phyloP scores from a whole-genome alignment of 2,113 vertebrate species.

The Petroica traversi region DNA sequence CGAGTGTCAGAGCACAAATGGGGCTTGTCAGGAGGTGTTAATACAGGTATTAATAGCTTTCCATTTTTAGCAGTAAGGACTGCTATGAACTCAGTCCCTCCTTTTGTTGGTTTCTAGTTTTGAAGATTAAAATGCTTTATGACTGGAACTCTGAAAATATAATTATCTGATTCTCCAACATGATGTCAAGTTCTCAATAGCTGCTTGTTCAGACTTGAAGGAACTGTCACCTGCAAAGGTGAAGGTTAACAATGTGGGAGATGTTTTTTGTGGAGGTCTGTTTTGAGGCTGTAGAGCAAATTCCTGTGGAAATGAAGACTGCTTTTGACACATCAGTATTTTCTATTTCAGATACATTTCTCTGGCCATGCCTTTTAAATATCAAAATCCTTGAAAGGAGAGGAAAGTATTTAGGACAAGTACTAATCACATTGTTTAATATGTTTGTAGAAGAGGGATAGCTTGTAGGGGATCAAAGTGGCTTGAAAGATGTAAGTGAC shows the following conservation, averaged over 20 bases:
- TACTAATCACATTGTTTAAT: not conserved
- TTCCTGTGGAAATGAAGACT: not conserved
- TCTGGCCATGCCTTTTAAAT: not conserved
- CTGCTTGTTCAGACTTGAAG: not conserved
- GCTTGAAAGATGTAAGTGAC: not conserved
- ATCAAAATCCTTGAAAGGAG: not conserved
- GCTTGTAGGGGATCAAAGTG: not conserved
- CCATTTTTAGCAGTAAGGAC: slow-evolving; percentile 2
- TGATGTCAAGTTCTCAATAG: not conserved
- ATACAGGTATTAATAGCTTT: not conserved
- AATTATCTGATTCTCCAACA: not conserved
- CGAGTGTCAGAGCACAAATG: not conserved
- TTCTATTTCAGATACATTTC: not conserved
- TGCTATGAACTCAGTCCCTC: not conserved
- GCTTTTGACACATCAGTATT: not conserved
- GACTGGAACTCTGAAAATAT: not conserved
- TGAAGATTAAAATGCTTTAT: not conserved
- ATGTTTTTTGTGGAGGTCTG: not conserved
- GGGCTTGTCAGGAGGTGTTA: slow-evolving; percentile 4
- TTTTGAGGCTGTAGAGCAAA: not conserved
- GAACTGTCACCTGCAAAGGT: not conserved
- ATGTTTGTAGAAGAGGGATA: not conserved
- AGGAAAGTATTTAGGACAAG: not conserved
- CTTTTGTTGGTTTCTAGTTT: not conserved
- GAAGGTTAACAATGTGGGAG: not conserved